phyloP scores from a whole-genome alignment of 1,140 invertebrate genomes.

The Odontomachus brunneus region DNA sequence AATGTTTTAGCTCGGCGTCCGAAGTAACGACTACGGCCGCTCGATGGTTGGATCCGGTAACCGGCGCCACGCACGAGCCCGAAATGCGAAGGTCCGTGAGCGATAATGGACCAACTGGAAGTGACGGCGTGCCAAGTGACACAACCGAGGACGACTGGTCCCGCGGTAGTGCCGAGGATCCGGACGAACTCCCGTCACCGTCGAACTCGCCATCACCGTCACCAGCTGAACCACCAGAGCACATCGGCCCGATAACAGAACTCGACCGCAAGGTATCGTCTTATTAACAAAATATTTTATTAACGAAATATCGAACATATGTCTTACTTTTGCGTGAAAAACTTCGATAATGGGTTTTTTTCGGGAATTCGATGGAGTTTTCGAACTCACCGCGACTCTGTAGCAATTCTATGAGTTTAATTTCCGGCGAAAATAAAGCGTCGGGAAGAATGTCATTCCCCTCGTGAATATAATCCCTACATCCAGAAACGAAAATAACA shows the following conservation, averaged over 20 bases:
- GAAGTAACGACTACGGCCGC: slow-evolving; percentile 78
- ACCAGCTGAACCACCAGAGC: slow-evolving; percentile 79
- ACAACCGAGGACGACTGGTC: slow-evolving; percentile 90
- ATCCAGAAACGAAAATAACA: neutral
- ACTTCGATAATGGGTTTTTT: too few species aligned
- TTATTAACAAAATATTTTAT: too few species aligned
- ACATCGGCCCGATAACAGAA: slow-evolving; percentile 82
- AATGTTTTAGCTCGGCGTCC: slow-evolving; percentile 77
- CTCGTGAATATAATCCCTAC: neutral
- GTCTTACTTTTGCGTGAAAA: too few species aligned
- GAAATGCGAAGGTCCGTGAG: slow-evolving; percentile 84
- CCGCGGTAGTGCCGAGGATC: slow-evolving; percentile 87
- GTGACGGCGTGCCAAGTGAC: slow-evolving; percentile 88
- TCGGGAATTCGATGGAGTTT: too few species aligned
- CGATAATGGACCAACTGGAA: slow-evolving; percentile 85
- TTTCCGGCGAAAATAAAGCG: too few species aligned
- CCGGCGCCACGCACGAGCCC: slow-evolving; percentile 78
- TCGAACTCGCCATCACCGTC: slow-evolving; percentile 81
- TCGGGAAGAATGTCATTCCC: too few species aligned
- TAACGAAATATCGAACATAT: too few species aligned
- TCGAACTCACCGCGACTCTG: neutral
- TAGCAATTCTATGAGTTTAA: too few species aligned
- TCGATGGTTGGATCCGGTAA: slow-evolving; percentile 82
- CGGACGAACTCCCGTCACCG: slow-evolving; percentile 84
- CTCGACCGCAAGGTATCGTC: slow-evolving; percentile 81